Base-by-base conservation (phyloP, 1,140 invertebrate species). In the Brachionus sp. region DNA sequence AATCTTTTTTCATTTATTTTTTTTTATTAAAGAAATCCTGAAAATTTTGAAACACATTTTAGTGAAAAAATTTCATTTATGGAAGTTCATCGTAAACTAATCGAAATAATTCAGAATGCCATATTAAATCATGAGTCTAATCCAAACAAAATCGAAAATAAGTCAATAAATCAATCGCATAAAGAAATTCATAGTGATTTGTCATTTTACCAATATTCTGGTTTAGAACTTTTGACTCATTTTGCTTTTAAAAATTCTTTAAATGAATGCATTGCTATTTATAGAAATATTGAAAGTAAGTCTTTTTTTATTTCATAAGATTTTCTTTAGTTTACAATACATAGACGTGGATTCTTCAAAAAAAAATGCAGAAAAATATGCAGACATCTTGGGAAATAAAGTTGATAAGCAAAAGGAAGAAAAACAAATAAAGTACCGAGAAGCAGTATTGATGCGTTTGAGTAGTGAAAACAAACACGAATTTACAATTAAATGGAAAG, bases 171-270 rank as follows among this genome's bases (percentile, higher is more conserved):
- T 75, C 25, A 46, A 7, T 29, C 66, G 13, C 9, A 16, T 5
- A 75, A 75, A 75, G 44, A 75, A 13, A 13, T 39, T 7, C 66
- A 70, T 3, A 70, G 37, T 70, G 70, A 75, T 46, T 46, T 75
- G n/a, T 46, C 42, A 1, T 75, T 35, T 50, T 75, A 75, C 25
- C 70, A 75, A 33, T 75, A 75, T 13, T 75, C 70, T 75, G 70
- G 70, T 3, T 35, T 44, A 5, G 70, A 75, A 75, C 25, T 75
- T 19, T 19, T 75, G 4, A 75, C 70, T 25, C 70, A 75, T 46
- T 75, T 75, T 75, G 70, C 70, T 23, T 75, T 75, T 75, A 75
- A 75, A 75, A 75, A 75, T 75, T 75, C 70, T 46, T 12, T 75
- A 9, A 75, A 75, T n/a, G 70, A 75, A 25, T 46, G 70, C 23